Evolutionary conservation across 2,113 vertebrate genomes (phyloP), one percentile per base, ranked within the genome.

Genomic region (Sialia sialis): DNA sequence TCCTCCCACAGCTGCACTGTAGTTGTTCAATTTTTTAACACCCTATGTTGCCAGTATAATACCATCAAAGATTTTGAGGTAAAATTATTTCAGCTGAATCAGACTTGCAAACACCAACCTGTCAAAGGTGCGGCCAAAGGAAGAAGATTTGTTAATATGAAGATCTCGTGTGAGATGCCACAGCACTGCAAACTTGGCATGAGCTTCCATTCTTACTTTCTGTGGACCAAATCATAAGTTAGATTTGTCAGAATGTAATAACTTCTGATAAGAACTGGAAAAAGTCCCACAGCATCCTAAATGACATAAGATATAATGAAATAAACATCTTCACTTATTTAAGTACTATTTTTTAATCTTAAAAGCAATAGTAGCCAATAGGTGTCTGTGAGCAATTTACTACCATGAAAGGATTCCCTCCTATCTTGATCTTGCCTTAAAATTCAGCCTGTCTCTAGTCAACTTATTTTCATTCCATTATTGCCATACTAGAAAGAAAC

Each of bases 131-230:
- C 99, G 99, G 84, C 98, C 99, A 92, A 99, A 99, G 74, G 99
- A 99, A 89, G 99, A 99, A 1, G 99, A 99, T 95, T 99, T 99
- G 95, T 98, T 99, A 95, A 99, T 98, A 95, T 99, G 99, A 80
- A 99, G 97, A 94, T 99, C 99, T 90, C 99, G 98, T 51, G 99
- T 99, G 59, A 99, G 98, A 96, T 99, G 99, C 99, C 99, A 99
- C 25, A 99, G 98, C 49, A 99, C 98, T 56, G 99, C 98, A 97
- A 99, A 99, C 94, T 99, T 99, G 38, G 99, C 98, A 66, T 99
- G 99, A 80, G 99, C 99, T 97, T 99, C 99, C 98, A 99, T 98
- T 34, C 98, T 98, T 93, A 99, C 97, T 97, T 98, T 99, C 99
- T 98, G 93, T 89, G 87, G 39, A 96, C 4, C 21, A 96, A 97